Conservation (phyloP, 2,888 invertebrate species). For the Vanessa cardui region DNA sequence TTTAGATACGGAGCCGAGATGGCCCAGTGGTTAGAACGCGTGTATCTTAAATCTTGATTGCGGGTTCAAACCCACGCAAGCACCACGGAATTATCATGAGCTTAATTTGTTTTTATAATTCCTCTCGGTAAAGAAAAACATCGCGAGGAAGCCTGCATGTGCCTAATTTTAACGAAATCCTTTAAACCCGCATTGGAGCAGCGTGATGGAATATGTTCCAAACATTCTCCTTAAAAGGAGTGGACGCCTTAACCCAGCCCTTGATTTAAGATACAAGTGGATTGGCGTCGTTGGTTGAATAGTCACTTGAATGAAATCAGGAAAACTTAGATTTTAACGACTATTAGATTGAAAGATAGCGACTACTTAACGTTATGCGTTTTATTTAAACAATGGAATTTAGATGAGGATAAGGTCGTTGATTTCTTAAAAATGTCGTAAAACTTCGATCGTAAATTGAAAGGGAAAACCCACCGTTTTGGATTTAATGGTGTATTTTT, state of each 20-base stretch:
- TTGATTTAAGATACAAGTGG: neutral
- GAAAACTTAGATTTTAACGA: neutral
- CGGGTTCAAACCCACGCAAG: too few relatives aligned
- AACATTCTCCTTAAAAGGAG: too few relatives aligned
- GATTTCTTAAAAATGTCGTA: neutral
- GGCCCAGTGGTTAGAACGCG: too few relatives aligned
- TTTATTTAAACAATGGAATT: conserved; percentile 7
- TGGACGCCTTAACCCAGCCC: too few relatives aligned
- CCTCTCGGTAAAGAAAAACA: too few relatives aligned
- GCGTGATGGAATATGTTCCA: too few relatives aligned
- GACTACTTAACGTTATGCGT: neutral
- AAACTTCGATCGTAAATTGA: neutral
- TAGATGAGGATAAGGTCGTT: neutral
- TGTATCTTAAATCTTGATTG: too few relatives aligned
- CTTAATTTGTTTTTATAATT: too few relatives aligned
- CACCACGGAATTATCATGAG: too few relatives aligned
- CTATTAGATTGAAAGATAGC: neutral
- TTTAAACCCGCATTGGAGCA: too few relatives aligned
- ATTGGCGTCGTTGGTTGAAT: neutral
- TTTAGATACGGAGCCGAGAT: conserved; percentile 38
- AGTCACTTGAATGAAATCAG: neutral
- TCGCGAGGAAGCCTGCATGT: too few relatives aligned
- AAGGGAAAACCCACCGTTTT: neutral
- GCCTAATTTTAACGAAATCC: too few relatives aligned
- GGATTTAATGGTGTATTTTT: neutral